phyloP scores from a whole-genome alignment of 2,113 vertebrate genomes.

The Aptenodytes forsteri region DNA sequence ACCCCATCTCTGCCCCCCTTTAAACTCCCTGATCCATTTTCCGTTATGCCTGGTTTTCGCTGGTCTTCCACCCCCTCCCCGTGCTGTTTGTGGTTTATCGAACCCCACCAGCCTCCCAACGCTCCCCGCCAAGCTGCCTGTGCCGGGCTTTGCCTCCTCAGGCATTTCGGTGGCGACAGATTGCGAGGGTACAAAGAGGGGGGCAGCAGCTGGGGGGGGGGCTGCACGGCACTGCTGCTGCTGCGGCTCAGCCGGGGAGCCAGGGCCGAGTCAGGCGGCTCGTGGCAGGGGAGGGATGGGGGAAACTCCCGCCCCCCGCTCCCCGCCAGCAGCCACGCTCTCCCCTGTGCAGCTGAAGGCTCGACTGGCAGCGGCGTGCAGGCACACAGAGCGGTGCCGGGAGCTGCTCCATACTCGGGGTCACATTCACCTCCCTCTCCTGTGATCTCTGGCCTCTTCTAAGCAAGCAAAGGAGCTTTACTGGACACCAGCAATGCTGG shows the following conservation, averaged over 20 bases:
- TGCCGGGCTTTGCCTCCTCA: not conserved
- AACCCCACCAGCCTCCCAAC: not conserved
- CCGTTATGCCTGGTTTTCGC: not conserved
- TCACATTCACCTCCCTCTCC: not conserved
- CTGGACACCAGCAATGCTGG: not conserved
- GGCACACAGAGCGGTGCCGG: rapidly evolving
- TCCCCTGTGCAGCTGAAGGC: not conserved
- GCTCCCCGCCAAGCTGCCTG: not conserved
- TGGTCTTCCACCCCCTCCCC: not conserved
- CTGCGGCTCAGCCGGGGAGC: rapidly evolving
- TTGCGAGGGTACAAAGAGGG: not conserved
- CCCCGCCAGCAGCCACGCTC: rapidly evolving
- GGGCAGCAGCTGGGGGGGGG: not conserved
- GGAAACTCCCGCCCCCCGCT: not conserved
- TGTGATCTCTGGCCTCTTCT: not conserved
- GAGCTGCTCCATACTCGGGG: rapidly evolving
- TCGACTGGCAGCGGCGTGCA: rapidly evolving
- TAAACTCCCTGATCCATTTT: not conserved
- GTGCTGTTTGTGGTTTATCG: not conserved
- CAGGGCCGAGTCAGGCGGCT: rapidly evolving
- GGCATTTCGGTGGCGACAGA: not conserved
- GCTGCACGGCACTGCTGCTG: not conserved
- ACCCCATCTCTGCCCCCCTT: not conserved
- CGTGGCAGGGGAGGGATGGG: not conserved
- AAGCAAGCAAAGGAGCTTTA: not conserved